Evolutionary conservation across 2,113 vertebrate genomes (phyloP).

Genomic region (Trematocara macrostoma): DNA sequence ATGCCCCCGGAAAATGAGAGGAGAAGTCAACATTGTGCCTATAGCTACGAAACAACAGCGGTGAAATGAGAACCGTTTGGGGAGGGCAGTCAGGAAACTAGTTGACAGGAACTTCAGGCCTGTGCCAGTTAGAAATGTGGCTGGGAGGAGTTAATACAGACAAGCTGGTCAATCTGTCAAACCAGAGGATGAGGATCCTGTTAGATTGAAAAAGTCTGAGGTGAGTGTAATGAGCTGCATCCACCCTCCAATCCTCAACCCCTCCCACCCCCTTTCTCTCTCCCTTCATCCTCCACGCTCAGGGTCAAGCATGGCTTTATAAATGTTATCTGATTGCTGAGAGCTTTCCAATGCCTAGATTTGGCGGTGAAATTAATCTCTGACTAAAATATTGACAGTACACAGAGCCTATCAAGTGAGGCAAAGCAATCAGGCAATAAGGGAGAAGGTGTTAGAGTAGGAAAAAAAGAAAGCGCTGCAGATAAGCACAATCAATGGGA

Average conservation of each 20-base stretch:
- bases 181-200: conserved; percentile 34
- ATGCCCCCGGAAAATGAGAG: conserved; percentile 40
- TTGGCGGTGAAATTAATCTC: conserved; percentile 69
- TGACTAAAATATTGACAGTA: conserved; percentile 67
- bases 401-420: conserved; percentile 45
- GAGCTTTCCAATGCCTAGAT: conserved; percentile 55
- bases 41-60: conserved; percentile 33
- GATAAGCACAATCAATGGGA: conserved; percentile 65
- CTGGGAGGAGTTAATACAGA: conserved; percentile 31
- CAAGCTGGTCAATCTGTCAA: conserved; percentile 19
- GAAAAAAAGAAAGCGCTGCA: background rate
- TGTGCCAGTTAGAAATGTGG: background rate
- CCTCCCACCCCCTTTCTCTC: background rate
- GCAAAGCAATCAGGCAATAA: conserved; percentile 57
- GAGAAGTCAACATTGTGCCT: conserved; percentile 33
- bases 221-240: conserved; percentile 51
- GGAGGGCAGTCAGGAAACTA: background rate
- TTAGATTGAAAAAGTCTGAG: conserved; percentile 39
- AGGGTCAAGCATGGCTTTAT: conserved; percentile 61
- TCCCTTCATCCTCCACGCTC: conserved; percentile 33
- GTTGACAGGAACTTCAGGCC: background rate
- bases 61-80: background rate
- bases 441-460: background rate
- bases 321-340: conserved; percentile 68
- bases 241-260: background rate